A percentile compares a stretch with the other conserved stretches of the same genome.
Evolutionary conservation across 2,113 vertebrate species (phyloP).

Genomic region (Cebus imitator): DNA sequence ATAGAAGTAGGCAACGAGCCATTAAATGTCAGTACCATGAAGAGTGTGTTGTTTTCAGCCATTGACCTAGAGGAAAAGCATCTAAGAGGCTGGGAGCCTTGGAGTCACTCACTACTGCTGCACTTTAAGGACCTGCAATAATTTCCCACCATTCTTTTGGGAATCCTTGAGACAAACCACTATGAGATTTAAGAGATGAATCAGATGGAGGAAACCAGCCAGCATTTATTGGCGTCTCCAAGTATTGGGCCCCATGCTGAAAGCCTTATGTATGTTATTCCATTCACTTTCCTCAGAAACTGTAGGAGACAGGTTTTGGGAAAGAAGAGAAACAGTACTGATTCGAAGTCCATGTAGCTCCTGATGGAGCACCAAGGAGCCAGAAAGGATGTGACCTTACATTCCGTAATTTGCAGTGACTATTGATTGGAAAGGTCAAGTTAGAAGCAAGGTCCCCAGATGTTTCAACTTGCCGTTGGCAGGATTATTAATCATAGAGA

Average conservation of each 20-base stretch:
- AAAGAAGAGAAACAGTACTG: background rate
- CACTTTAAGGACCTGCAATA: background rate
- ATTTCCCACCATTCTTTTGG: background rate
- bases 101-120: background rate
- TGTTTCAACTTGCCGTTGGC: background rate
- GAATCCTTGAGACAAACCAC: background rate
- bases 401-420: background rate
- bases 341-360: background rate
- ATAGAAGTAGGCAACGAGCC: background rate
- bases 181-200: background rate
- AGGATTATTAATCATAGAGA: background rate
- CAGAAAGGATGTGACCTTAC: background rate
- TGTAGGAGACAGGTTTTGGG: background rate
- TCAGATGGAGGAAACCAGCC: fast-evolving
- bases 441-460: background rate
- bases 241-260: background rate
- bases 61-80: background rate
- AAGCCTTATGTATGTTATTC: background rate
- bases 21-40: background rate
- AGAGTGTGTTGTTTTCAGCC: background rate
- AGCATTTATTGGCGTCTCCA: background rate
- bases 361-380: background rate
- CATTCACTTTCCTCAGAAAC: background rate
- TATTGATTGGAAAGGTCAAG: background rate
- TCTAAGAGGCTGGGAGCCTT: background rate